Percentiles rank a stretch among this genome's conserved stretches.
phyloP scores from a whole-genome alignment of 2,797 vertebrate genomes.

The Hozukius guyotensis region DNA sequence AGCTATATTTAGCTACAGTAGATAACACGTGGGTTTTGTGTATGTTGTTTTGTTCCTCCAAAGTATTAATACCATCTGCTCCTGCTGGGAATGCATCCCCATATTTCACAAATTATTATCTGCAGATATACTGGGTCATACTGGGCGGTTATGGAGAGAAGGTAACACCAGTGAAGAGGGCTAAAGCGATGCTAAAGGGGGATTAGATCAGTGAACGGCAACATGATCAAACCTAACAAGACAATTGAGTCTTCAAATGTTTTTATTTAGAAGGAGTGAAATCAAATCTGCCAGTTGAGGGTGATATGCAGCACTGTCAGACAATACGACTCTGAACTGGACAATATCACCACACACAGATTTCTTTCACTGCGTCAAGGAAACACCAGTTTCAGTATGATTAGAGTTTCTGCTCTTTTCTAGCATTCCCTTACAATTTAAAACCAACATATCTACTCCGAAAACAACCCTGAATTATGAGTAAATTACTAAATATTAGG shows the following conservation, averaged over 20 bases:
- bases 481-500: not conserved
- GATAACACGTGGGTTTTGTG: not conserved
- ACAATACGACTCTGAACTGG: not conserved
- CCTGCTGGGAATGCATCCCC: no score
- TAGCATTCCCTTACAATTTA: not conserved
- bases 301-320: not conserved
- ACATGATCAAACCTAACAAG: conserved; percentile 31
- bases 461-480: not conserved
- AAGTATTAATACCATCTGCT: not conserved
- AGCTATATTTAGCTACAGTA: not conserved
- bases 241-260: not conserved
- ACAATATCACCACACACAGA: not conserved
- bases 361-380: not conserved
- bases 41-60: not conserved
- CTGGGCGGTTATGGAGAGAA: conserved; percentile 67
- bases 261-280: not conserved
- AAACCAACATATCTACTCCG: not conserved
- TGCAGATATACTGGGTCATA: not conserved
- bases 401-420: conserved; percentile 15
- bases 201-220: conserved; percentile 23
- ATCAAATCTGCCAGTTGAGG: not conserved
- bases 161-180: conserved; percentile 50
- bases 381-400: not conserved
- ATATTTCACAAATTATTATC: no score
- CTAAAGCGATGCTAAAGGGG: not conserved